Base-by-base conservation (phyloP, 2,888 invertebrate genomes). In the Keiferia lycopersicella region DNA sequence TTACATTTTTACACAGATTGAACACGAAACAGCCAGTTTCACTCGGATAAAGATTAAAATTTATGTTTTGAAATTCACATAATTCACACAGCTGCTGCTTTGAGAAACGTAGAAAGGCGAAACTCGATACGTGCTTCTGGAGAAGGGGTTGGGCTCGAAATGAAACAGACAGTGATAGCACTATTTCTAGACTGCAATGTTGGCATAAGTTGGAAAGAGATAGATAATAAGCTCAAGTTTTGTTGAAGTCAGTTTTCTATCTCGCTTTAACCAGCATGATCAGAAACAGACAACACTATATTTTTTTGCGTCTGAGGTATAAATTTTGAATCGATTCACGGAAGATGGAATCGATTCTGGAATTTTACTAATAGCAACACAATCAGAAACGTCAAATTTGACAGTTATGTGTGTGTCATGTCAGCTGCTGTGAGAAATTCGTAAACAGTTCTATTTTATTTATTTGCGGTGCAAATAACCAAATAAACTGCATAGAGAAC, bases 151-250 rank as follows among this genome's bases (percentile, higher is more conserved):
- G 64, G 58, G 62, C 39, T 65, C 30, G 66, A 60, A 61, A 64
- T 60, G 59, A 45, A 56, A 56, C 70, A 74, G 78, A 77, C 69
- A 70, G 78, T 78, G 77, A 69, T 71, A 79, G 70, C 71, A 71
- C 60, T 71, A 69, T 67, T 66, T 67, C 69, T 62, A 53, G 61
- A n/a, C 38, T 20, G 57, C 39, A 16, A 63, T 22, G 66, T 63
- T 20, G 11, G 1, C 30, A 48, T 48, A 58, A 62, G 80, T 68
- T 64, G 14, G 71, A 84, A 74, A 78, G 79, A 78, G 84, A 83
- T 73, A 75, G 82, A 71, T 76, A 70, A 82, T 6, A n/a, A 8
- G 8, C 50, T 8, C n/a, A 26, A 12, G 30, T 50, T 48, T 22
- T 50, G 50, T 34, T 26, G 16, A 56, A 26, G 14, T 22, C 30